Percentiles rank a stretch among this genome's conserved stretches.
Conservation (phyloP, 2,888 invertebrate genomes). For the Parascotia fuliginaria region DNA sequence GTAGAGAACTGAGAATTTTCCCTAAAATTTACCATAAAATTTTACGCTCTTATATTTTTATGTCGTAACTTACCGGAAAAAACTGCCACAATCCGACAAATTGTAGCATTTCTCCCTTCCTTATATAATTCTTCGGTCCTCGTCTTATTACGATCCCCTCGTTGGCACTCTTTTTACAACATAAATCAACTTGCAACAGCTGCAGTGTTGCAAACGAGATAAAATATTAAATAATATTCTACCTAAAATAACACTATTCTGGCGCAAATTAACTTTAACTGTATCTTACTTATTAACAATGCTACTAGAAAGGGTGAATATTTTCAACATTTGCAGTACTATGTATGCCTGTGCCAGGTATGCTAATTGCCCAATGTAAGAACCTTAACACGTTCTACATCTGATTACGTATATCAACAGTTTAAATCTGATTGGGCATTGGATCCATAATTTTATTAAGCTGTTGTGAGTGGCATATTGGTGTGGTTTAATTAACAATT, state of each 20-base stretch:
- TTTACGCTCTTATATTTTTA: conserved; percentile 3
- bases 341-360: too few species aligned
- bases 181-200: conserved; percentile 47
- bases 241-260: conserved; percentile 20
- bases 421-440: conserved; percentile 58
- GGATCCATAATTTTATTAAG: conserved; percentile 62
- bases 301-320: too few species aligned
- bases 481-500: conserved; percentile 73
- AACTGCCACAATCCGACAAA: conserved; percentile 16
- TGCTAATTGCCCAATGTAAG: too few species aligned
- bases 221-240: conserved; percentile 39
- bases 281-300: too few species aligned
- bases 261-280: conserved; percentile 1
- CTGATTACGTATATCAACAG: conserved; percentile 38
- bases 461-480: conserved; percentile 64
- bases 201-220: conserved; percentile 43
- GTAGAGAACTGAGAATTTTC: not conserved
- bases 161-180: conserved; percentile 36
- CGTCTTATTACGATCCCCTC: conserved; percentile 35
- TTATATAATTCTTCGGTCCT: conserved; percentile 34
- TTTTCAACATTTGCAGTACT: too few species aligned
- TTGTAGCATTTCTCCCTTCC: conserved; percentile 36
- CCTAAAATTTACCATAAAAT: not conserved
- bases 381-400: too few species aligned
- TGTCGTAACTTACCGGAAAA: conserved; percentile 6